Evolutionary conservation across 2,888 invertebrate species (phyloP), one percentile per base, ranked within the genome.

Genomic region (Drosophila tanythrix): DNA sequence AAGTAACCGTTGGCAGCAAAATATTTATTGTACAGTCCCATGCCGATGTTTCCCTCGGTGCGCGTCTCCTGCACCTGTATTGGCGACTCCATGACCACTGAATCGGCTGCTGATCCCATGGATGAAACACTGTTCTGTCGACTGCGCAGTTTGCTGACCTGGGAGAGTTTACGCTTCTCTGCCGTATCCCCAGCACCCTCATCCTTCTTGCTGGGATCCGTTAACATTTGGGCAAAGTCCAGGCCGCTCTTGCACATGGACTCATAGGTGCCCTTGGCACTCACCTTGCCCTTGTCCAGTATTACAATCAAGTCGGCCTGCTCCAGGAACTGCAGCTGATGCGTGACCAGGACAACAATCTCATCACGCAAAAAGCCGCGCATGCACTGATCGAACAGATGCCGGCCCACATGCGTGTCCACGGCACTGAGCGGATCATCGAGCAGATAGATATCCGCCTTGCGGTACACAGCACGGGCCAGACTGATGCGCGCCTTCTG

Each of bases 381-480:
- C 92, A 93, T 93, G 50, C 93, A 93, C 70, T 93, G 91, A 72
- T 98, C 97, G 93, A 98, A 98, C 82, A 98, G 94, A 92, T 97
- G 97, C 8, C 97, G 95, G 2, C 98, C 97, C 1, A 98, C 98
- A 92, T 97, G 97, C 0, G 98, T 95, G 94, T 98, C 98, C 29
- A 98, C 98, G 0, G 98, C 98, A 64, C 97, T 96, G 58, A 98
- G 94, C 0, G 98, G 98, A 94, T 98, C 98, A 93, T 98, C 98
- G 61, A 98, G 93, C 29, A 98, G 93, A 91, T 98, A 98, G 77
- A 98, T 96, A 88, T 97, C 97, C 0, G 97, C 96, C 74, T 97
- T 95, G 69, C 96, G 96, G 93, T 98, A 98, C 0, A 98, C 96
- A 0, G 98, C 96, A 80, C 98, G 95, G 0, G 97, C 98, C 60